Base-by-base conservation (phyloP, 37 sponge, comb jelly and placozoan species). In the Chondrilla cf. caribensis region DNA sequence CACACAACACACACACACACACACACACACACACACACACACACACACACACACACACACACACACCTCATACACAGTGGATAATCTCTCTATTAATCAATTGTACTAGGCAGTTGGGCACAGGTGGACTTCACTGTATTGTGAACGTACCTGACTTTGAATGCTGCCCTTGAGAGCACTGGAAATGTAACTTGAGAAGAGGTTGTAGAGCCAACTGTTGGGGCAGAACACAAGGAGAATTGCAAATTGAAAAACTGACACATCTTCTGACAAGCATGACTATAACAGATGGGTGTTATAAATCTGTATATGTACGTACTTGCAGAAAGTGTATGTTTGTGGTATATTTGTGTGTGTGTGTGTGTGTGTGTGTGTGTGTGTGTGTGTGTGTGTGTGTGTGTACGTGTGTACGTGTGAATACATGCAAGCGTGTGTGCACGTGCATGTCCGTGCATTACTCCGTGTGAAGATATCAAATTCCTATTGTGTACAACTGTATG, bases 181-280 rank as follows among this genome's bases (percentile, higher is more conserved):
- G 32, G 86, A 86, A 79, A 95, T 95, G 2, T 84, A 17, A 41
- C 82, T 54, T 44, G 79, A 38, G 42, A 95, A 95, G 26, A 95
- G 78, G 58, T 95, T 95, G 81, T 95, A 95, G 65, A 95, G 70
- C 96, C 96, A 95, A 59, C 92, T 90, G 83, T 19, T 26, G 22
- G 6, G 11, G 9, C 6, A 11, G 51, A 14, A 14, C 9, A 67
- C 11, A 28, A 26, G 24, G 64, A 28, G 22, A 28, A n/a, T n/a
- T n/a, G n/a, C n/a, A n/a, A n/a, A n/a, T n/a, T n/a, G n/a, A n/a
- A n/a, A n/a, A n/a, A n/a, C n/a, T n/a, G n/a, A n/a, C n/a, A n/a
- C n/a, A n/a, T n/a, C n/a, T n/a, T n/a, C n/a, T n/a, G n/a, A n/a
- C n/a, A n/a, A n/a, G n/a, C n/a, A n/a, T n/a, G n/a, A n/a, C n/a